A percentile compares a stretch with the other conserved stretches of the same genome.
Evolutionary conservation across 2,888 invertebrate genomes (phyloP).

Genomic region (Morpho achilles): DNA sequence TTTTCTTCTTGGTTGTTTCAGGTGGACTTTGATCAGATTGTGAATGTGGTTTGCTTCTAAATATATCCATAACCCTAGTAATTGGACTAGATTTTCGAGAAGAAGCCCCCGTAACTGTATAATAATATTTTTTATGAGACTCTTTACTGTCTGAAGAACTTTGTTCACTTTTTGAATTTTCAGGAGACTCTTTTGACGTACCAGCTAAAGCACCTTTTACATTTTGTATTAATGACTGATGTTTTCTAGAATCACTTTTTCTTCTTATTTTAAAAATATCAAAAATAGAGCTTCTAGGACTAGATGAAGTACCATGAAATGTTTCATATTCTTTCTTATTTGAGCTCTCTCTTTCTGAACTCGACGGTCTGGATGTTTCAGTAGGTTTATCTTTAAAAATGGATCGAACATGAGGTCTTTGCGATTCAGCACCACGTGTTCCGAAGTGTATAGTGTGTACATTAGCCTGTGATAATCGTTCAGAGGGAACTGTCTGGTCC

Average conservation of each 20-base stretch:
- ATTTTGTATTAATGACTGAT: constrained; percentile 50
- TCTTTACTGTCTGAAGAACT: constrained; percentile 54
- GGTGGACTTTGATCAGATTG: constrained; percentile 47
- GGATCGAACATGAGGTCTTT: constrained; percentile 66
- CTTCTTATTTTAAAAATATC: constrained; percentile 72
- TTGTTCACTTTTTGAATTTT: constrained; percentile 52
- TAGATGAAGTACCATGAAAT: constrained; percentile 72
- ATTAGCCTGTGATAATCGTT: constrained; percentile 57
- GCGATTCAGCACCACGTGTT: constrained; percentile 68
- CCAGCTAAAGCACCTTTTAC: constrained; percentile 42
- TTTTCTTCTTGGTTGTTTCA: constrained; percentile 63
- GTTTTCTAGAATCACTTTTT: constrained; percentile 71
- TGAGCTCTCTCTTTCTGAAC: constrained; percentile 59
- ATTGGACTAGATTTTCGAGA: constrained; percentile 72
- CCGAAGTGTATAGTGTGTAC: constrained; percentile 74
- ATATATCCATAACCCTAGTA: constrained; percentile 73
- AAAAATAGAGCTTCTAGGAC: constrained; percentile 73
- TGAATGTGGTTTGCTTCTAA: constrained; percentile 61
- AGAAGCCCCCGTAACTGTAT: constrained; percentile 72
- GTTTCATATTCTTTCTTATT: constrained; percentile 69
- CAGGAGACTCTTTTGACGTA: constrained; percentile 56
- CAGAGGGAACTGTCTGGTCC: constrained; percentile 52
- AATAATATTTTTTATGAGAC: constrained; percentile 72
- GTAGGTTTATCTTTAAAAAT: constrained; percentile 64
- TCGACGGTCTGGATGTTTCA: constrained; percentile 59